These are phyloP conservation scores for Bubo bubo DNA, from an alignment of 2,113 vertebrate genomes.

Conservation along the genomic window DNA sequence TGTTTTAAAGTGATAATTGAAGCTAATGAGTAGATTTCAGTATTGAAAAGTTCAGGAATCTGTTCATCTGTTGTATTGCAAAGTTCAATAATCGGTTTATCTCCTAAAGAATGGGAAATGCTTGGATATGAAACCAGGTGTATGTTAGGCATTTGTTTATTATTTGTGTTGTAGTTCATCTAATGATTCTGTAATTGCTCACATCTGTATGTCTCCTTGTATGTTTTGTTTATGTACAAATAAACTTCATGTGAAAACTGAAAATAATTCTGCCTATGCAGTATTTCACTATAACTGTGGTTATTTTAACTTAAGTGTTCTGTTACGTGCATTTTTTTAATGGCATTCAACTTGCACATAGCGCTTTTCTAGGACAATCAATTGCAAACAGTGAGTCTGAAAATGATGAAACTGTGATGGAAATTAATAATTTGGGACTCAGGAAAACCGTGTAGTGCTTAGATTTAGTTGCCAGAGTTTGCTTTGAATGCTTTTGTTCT, in stretches of 20 bases:
- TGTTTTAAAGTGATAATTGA: neutral
- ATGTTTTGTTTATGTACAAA: neutral
- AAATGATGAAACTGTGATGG: neutral
- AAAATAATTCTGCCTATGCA: neutral
- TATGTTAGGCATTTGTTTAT: neutral
- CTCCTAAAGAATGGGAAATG: neutral
- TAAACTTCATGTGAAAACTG: neutral
- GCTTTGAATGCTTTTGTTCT: neutral
- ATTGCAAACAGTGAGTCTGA: neutral
- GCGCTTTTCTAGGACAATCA: neutral
- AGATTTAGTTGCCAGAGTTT: neutral
- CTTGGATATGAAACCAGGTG: neutral
- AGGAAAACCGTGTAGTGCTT: neutral
- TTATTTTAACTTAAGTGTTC: neutral
- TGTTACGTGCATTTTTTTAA: neutral
- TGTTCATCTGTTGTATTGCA: neutral
- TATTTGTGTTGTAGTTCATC: neutral
- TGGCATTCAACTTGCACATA: neutral
- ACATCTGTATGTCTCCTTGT: neutral
- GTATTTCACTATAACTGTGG: neutral
- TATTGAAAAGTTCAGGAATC: neutral
- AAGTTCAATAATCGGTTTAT: neutral
- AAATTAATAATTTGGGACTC: neutral
- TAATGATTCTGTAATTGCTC: neutral
- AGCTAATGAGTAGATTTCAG: neutral